Evolutionary conservation across 2,797 vertebrate species (phyloP).

Genomic region (Chaetodon trifasciatus): DNA sequence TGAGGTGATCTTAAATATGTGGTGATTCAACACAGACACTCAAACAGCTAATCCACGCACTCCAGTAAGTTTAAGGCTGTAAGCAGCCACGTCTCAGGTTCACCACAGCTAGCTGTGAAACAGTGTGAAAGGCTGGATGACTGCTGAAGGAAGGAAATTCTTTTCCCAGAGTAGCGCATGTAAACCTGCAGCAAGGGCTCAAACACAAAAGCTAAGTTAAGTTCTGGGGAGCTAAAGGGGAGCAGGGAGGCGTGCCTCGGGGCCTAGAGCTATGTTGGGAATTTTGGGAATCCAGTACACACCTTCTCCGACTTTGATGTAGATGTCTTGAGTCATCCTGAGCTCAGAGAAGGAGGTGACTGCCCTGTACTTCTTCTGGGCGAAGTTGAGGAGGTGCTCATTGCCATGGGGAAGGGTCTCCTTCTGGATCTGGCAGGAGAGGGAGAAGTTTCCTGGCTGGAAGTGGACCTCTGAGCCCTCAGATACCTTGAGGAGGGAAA

Average conservation of each 20-base stretch:
- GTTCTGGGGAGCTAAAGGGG: slow-evolving; percentile 50
- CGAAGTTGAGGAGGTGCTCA: slow-evolving; percentile 93
- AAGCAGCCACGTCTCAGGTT: slow-evolving; percentile 23
- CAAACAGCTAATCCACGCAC: background rate
- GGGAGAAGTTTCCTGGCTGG: slow-evolving; percentile 89
- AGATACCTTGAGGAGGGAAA: slow-evolving; percentile 86
- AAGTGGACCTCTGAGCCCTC: slow-evolving; percentile 89
- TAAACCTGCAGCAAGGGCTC: slow-evolving; percentile 52
- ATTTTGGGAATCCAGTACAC: slow-evolving; percentile 65
- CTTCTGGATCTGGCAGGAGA: slow-evolving; percentile 82
- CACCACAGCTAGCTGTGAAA: slow-evolving; percentile 32
- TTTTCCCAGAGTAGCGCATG: slow-evolving; percentile 30
- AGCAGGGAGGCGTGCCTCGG: slow-evolving; percentile 43
- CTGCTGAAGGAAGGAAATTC: slow-evolving; percentile 38
- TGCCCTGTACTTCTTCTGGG: slow-evolving; percentile 90
- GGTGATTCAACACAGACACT: slow-evolving; percentile 10
- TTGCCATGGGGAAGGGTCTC: slow-evolving; percentile 91
- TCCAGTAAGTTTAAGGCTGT: slow-evolving; percentile 6
- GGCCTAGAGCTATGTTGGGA: slow-evolving; percentile 63
- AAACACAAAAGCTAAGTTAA: slow-evolving; percentile 61
- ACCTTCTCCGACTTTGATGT: slow-evolving; percentile 99
- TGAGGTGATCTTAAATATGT: background rate
- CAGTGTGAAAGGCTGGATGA: slow-evolving; percentile 29
- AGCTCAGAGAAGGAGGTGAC: slow-evolving; percentile 98
- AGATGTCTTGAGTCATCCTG: slow-evolving; percentile 93